These are phyloP conservation scores for Leptodactylus fallax DNA, from an alignment of 2,797 vertebrate species.

Conservation along the genomic window DNA sequence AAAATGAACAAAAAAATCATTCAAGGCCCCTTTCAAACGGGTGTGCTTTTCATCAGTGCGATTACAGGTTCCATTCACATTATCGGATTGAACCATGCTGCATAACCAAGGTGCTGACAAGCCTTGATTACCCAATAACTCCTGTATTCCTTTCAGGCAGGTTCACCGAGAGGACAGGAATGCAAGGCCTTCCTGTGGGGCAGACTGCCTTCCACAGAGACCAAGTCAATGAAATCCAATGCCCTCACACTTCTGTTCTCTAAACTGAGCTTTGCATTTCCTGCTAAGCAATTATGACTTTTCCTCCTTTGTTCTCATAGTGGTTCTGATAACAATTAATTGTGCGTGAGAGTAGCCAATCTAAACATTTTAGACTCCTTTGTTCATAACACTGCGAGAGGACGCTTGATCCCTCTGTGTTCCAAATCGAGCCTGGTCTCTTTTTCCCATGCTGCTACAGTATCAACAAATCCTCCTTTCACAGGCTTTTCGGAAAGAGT, in stretches of 20 bases:
- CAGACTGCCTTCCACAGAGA: slow-evolving; percentile 77
- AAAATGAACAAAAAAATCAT: slow-evolving; percentile 84
- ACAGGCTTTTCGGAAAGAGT: slow-evolving; percentile 66
- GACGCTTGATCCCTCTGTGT: slow-evolving; percentile 69
- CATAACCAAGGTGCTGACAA: slow-evolving; percentile 92
- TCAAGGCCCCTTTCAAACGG: slow-evolving; percentile 83
- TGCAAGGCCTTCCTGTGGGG: slow-evolving; percentile 90
- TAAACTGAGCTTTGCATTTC: slow-evolving; percentile 72
- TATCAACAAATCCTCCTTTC: slow-evolving; percentile 69
- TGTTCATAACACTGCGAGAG: slow-evolving; percentile 68
- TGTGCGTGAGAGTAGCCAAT: slow-evolving; percentile 68
- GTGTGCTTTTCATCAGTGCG: slow-evolving; percentile 90
- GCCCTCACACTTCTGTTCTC: slow-evolving; percentile 73
- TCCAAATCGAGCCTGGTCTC: slow-evolving; percentile 70
- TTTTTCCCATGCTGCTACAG: slow-evolving; percentile 71
- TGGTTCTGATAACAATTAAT: slow-evolving; percentile 76
- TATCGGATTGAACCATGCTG: slow-evolving; percentile 88
- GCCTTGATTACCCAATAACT: slow-evolving; percentile 97
- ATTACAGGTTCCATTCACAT: slow-evolving; percentile 91
- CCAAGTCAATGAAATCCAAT: slow-evolving; percentile 81
- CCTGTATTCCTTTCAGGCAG: slow-evolving; percentile 94
- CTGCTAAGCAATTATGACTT: slow-evolving; percentile 75
- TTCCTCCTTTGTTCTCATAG: slow-evolving; percentile 72
- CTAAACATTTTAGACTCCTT: slow-evolving; percentile 71
- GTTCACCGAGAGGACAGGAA: slow-evolving; percentile 96